Evolutionary conservation across 1,140 invertebrate species (phyloP), one percentile per base, ranked within the genome.

Genomic region (Tetraneura akinire): DNA sequence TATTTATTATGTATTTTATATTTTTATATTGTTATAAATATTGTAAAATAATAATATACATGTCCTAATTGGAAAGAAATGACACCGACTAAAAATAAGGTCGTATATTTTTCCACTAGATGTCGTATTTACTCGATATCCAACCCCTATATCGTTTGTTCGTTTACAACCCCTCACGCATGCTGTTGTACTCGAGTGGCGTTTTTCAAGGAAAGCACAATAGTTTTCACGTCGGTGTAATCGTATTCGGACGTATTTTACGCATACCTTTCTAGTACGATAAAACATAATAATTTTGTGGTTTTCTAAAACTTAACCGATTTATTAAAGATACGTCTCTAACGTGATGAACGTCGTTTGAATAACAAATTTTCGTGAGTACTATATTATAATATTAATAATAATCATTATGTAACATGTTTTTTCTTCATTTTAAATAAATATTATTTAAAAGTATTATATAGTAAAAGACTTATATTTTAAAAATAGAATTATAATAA

Each of bases 161-260:
- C 71, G 13, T 57, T 73, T 57, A 16, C 71, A 76, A 76, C 71
- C 71, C 71, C 71, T 11, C 13, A 16, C 16, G 23, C 37, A 53
- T 26, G 32, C 32, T n/a, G 6, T 14, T 16, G 32, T 21, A 53
- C 11, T 62, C 18, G 74, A 76, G 74, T 78, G 37, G 74, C 37
- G 37, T 78, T 78, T 78, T 62, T 23, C 42, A 26, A 45, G 55
- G 74, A 78, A 62, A 76, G 55, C 51, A 78, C 55, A n/a, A n/a
- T 47, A 78, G 74, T 78, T 60, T 78, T 21, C 55, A 42, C 74
- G 74, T 18, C 32, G 13, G 74, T 16, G 55, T 60, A 29, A 32
- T 45, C 55, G 74, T 21, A 47, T 13, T 26, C 37, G 42, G 51
- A 60, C 55, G 53, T 51, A 51, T 45, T 71, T 71, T 11, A 29